A percentile compares a stretch with the other conserved stretches of the same genome.
Evolutionary conservation across 2,888 invertebrate genomes (phyloP).

Genomic region (Dasypogon diadema): DNA sequence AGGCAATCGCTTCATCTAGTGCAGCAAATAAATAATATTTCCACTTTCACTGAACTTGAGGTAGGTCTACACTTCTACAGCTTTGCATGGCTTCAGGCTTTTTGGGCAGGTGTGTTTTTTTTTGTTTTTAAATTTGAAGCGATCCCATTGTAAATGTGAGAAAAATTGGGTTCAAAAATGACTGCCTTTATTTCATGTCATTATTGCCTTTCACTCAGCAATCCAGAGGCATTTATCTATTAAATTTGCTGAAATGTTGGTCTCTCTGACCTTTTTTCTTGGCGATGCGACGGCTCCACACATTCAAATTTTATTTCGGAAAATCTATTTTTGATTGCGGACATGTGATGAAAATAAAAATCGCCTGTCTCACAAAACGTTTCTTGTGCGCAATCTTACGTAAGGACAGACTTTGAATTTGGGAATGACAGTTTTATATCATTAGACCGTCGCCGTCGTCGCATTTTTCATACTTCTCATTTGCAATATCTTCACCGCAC

Average conservation of each 20-base stretch:
- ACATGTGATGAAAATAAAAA: constrained; percentile 9
- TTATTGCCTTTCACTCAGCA: neutral
- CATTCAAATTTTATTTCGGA: neutral
- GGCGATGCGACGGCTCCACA: neutral
- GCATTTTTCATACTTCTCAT: too few relatives aligned
- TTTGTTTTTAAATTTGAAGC: neutral
- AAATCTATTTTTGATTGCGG: neutral
- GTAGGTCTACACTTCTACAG: constrained; percentile 42
- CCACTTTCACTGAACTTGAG: constrained; percentile 46
- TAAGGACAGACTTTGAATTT: neutral
- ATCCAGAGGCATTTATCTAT: neutral
- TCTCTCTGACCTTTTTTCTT: constrained; percentile 2
- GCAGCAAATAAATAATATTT: neutral
- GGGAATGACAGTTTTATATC: neutral
- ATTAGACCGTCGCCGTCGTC: too few relatives aligned
- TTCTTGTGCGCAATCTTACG: neutral
- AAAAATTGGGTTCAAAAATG: too few relatives aligned
- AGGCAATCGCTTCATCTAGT: neutral
- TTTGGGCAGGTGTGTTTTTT: neutral
- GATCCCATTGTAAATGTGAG: neutral
- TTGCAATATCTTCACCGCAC: too few relatives aligned
- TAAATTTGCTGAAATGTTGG: neutral
- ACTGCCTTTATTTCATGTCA: too few relatives aligned
- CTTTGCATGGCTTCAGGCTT: neutral
- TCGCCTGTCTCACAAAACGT: neutral